Evolutionary conservation across 2,888 invertebrate species (phyloP).

Genomic region (Eurois occulta): DNA sequence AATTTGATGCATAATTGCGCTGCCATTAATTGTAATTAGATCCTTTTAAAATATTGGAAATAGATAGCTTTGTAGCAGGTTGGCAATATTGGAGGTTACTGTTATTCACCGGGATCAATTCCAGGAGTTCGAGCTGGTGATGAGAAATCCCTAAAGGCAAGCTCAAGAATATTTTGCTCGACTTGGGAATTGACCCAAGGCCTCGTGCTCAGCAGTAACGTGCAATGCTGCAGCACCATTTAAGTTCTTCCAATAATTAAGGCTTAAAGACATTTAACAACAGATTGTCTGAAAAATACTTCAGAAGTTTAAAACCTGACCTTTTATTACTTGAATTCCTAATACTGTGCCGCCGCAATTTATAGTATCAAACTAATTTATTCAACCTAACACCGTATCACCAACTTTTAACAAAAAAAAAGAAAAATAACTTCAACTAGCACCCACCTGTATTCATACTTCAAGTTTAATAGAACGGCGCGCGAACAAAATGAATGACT

Average conservation of each 20-base stretch:
- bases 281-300: neutral
- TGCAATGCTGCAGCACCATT: no score
- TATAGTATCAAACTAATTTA: neutral
- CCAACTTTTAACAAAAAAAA: constrained; percentile 2
- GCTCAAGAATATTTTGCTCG: neutral
- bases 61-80: neutral
- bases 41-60: constrained; percentile 7
- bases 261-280: neutral
- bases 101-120: neutral
- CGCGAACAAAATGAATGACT: constrained; percentile 80
- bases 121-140: neutral
- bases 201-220: neutral
- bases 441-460: constrained; percentile 69
- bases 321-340: neutral
- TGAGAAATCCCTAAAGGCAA: neutral
- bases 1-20: constrained; percentile 26
- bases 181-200: neutral
- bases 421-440: constrained; percentile 7
- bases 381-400: constrained; percentile 11
- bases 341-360: neutral
- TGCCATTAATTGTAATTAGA: constrained; percentile 19
- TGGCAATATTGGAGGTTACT: neutral
- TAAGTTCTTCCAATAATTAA: neutral
- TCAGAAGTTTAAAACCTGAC: neutral
- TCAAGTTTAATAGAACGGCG: constrained; percentile 74